Conservation (phyloP, 2,888 invertebrate genomes). For the Oscheius sp. region DNA sequence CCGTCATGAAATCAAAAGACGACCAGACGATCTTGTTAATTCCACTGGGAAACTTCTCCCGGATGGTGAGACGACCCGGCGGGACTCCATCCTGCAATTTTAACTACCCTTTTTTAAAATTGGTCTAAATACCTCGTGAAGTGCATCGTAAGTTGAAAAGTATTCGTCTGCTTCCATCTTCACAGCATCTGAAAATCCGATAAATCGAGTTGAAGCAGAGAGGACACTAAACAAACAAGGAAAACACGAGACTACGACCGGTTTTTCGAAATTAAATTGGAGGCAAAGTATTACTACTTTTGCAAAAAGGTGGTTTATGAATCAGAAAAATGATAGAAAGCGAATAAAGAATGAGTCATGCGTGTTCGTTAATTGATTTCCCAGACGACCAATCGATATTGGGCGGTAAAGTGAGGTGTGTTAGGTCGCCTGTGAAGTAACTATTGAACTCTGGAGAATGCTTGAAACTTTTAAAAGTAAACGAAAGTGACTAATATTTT, state of each 20-base stretch:
- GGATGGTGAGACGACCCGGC: slow-evolving; percentile 48
- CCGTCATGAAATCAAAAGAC: slow-evolving; percentile 70
- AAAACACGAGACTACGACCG: slow-evolving; percentile 9
- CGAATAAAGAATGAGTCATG: slow-evolving; percentile 10
- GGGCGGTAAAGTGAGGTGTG: too few relatives aligned
- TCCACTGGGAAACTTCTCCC: slow-evolving; percentile 53
- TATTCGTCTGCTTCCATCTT: slow-evolving; percentile 64
- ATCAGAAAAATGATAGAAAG: background rate
- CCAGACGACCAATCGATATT: background rate
- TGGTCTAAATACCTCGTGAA: slow-evolving; percentile 50
- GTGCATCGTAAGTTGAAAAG: slow-evolving; percentile 60
- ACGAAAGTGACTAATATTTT: too few relatives aligned
- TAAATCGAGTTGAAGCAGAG: background rate
- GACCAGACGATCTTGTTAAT: slow-evolving; percentile 70
- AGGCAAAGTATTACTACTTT: background rate
- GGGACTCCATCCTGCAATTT: slow-evolving; percentile 46
- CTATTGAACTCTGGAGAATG: too few relatives aligned
- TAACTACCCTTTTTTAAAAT: background rate
- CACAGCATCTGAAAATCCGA: slow-evolving; percentile 20
- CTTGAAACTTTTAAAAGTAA: too few relatives aligned
- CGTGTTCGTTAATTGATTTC: slow-evolving; percentile 9
- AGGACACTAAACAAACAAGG: slow-evolving; percentile 18
- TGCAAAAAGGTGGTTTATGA: too few relatives aligned
- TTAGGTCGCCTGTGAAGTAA: too few relatives aligned
- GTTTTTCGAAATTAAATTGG: background rate